phyloP scores from a whole-genome alignment of 1,140 invertebrate species.

The Aphaenogaster rudis region DNA sequence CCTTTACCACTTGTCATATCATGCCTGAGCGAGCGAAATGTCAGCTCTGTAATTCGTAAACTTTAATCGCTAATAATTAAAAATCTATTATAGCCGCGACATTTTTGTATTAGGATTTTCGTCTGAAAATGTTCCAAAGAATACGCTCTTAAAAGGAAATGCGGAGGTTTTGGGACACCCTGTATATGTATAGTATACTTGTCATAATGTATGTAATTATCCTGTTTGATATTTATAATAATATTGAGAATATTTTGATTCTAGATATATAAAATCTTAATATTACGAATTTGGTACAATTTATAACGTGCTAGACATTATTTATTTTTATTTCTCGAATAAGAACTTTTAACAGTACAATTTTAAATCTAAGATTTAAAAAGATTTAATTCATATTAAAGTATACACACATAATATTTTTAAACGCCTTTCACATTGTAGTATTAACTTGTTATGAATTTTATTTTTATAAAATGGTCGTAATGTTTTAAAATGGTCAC shows the following conservation, averaged over 20 bases:
- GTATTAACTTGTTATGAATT: constrained; percentile 5
- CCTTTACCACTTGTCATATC: no score
- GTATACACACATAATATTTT: not conserved
- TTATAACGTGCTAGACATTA: not conserved
- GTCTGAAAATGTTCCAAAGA: no score
- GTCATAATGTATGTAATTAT: no score
- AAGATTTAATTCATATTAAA: not conserved
- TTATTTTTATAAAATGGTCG: not conserved
- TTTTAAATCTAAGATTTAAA: constrained; percentile 1
- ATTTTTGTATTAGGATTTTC: no score
- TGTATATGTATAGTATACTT: no score
- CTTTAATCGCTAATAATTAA: no score
- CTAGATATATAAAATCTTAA: not conserved
- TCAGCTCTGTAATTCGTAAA: no score
- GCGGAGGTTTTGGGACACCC: no score
- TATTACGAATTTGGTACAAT: not conserved
- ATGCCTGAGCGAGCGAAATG: no score
- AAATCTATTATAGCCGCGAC: no score
- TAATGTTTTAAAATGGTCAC: no score
- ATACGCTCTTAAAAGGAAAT: no score
- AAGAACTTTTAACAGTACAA: not conserved
- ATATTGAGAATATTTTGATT: not conserved
- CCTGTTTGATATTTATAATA: not conserved
- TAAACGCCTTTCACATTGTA: not conserved
- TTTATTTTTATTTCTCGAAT: not conserved